These are phyloP conservation scores for Allacma fusca DNA, from an alignment of 2,888 invertebrate species.

Conservation along the genomic window DNA sequence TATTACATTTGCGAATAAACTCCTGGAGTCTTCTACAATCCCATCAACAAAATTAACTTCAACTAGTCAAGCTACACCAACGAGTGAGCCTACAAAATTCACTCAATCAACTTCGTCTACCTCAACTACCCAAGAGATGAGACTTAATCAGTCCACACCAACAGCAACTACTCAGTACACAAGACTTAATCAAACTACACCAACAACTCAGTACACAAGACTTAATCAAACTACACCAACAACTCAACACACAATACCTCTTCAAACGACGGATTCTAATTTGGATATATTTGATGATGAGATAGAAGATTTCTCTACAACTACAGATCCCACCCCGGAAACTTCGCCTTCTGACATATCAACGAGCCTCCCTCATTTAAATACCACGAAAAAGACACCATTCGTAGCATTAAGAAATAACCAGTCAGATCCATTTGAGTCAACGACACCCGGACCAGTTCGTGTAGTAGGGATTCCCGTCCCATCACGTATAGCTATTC, in stretches of 20 bases:
- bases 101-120: too few relatives aligned
- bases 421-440: not conserved
- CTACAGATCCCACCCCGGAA: not conserved
- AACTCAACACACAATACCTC: too few relatives aligned
- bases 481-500: not conserved
- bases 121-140: too few relatives aligned
- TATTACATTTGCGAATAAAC: not conserved
- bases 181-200: not conserved
- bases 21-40: too few relatives aligned
- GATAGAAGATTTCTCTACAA: too few relatives aligned
- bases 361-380: too few relatives aligned
- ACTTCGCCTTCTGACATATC: too few relatives aligned
- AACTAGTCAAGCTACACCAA: not conserved
- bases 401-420: slow-evolving; percentile 38
- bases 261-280: too few relatives aligned
- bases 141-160: not conserved
- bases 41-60: not conserved
- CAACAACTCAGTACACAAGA: too few relatives aligned
- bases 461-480: not conserved
- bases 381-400: slow-evolving; percentile 21
- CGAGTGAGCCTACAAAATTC: too few relatives aligned
- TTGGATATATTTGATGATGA: too few relatives aligned
- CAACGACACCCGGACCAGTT: not conserved
- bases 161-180: too few relatives aligned
- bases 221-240: not conserved